phyloP scores from a whole-genome alignment of 1,140 invertebrate species.

The Aricia agestis region DNA sequence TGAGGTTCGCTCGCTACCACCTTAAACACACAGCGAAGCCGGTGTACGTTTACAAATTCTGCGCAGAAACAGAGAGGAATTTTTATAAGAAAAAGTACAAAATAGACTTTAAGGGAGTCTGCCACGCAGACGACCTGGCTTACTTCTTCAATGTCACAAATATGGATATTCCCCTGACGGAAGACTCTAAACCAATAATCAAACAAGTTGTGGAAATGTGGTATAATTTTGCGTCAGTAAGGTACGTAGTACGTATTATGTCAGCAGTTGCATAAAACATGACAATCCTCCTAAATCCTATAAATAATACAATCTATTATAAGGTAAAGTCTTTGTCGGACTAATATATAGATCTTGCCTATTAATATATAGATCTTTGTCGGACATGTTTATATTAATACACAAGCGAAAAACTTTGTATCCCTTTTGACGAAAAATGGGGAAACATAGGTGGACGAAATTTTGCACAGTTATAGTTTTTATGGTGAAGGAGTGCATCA shows the following conservation, averaged over 20 bases:
- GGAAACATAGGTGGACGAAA: too few species aligned
- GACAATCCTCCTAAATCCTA: too few species aligned
- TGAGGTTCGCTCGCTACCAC: constrained; percentile 52
- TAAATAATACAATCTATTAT: too few species aligned
- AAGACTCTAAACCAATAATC: constrained; percentile 44
- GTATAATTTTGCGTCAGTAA: constrained; percentile 54
- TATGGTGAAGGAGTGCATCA: too few species aligned
- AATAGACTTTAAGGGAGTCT: constrained; percentile 57
- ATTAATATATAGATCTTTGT: too few species aligned
- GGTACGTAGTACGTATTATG: constrained; percentile 39
- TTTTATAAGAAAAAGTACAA: constrained; percentile 54
- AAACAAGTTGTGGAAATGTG: constrained; percentile 49
- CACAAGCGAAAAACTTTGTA: too few species aligned
- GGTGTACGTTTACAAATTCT: constrained; percentile 60
- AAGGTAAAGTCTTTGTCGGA: too few species aligned
- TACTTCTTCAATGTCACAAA: constrained; percentile 60
- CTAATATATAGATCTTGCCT: too few species aligned
- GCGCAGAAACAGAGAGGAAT: constrained; percentile 58
- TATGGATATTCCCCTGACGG: constrained; percentile 48
- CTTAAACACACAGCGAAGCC: constrained; percentile 33
- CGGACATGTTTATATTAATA: too few species aligned
- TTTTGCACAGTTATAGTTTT: too few species aligned
- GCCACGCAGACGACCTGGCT: constrained; percentile 60
- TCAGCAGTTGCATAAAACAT: too few species aligned
- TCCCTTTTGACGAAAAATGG: too few species aligned